These are phyloP conservation scores for Drosophila macrospina DNA, from an alignment of 2,888 invertebrate species.

Conservation along the genomic window DNA sequence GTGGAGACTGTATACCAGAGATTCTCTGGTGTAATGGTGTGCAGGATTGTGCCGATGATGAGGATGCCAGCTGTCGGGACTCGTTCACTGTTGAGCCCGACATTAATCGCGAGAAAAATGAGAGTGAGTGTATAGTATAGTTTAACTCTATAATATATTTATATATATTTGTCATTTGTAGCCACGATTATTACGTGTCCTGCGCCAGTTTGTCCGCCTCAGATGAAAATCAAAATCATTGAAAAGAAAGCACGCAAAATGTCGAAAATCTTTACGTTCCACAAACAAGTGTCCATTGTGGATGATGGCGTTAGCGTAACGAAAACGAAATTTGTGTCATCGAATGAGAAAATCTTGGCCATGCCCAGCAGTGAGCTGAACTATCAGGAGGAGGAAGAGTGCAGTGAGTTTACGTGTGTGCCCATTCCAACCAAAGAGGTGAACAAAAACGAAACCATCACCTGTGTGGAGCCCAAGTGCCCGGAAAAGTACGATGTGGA, in stretches of 20 bases:
- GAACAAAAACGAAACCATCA: constrained; percentile 72
- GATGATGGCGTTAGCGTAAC: constrained; percentile 78
- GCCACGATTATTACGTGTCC: constrained; percentile 84
- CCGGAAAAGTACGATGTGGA: constrained; percentile 87
- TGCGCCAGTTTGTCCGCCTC: constrained; percentile 86
- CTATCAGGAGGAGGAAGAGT: constrained; percentile 75
- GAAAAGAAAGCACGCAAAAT: constrained; percentile 83
- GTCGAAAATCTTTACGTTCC: constrained; percentile 86
- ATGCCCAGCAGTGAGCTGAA: constrained; percentile 70
- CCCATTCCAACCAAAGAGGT: constrained; percentile 76
- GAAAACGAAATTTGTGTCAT: constrained; percentile 77
- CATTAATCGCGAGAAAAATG: constrained; percentile 71
- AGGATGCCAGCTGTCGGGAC: constrained; percentile 87
- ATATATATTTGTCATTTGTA: constrained; percentile 5
- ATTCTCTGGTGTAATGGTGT: constrained; percentile 93
- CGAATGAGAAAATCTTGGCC: constrained; percentile 75
- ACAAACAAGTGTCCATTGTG: constrained; percentile 77
- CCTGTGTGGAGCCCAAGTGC: constrained; percentile 85
- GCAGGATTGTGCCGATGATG: constrained; percentile 93
- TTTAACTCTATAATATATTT: not conserved
- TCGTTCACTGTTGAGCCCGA: constrained; percentile 70
- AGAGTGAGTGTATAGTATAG: constrained; percentile 61
- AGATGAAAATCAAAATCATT: constrained; percentile 86
- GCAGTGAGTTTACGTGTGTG: constrained; percentile 84
- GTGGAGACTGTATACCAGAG: constrained; percentile 90